Conservation (phyloP, 1,140 invertebrate species). For the Telenomus remus region DNA sequence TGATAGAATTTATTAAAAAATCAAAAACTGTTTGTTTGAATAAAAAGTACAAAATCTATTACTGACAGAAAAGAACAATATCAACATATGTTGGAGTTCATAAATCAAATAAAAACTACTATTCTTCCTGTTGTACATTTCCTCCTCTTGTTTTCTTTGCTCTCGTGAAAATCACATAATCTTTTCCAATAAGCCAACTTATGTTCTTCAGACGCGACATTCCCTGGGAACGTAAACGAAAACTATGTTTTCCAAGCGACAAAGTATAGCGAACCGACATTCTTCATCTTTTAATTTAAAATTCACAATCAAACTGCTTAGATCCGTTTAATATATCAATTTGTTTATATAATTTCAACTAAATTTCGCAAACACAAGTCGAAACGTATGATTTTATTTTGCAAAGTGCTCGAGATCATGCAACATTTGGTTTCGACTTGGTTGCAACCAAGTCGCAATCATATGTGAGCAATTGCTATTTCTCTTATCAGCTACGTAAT, state of each 20-base stretch:
- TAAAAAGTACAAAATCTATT: too few relatives aligned
- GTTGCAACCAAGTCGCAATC: slow-evolving; percentile 18
- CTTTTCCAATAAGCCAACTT: slow-evolving; percentile 35
- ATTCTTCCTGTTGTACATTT: slow-evolving; percentile 7
- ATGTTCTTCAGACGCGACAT: slow-evolving; percentile 12
- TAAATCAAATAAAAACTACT: slow-evolving; percentile 8
- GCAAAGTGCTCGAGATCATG: too few relatives aligned
- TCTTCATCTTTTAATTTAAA: too few relatives aligned
- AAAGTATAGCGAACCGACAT: too few relatives aligned
- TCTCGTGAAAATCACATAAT: slow-evolving; percentile 32
- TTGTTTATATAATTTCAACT: too few relatives aligned
- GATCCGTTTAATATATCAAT: too few relatives aligned
- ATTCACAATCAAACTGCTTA: too few relatives aligned
- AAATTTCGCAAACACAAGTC: too few relatives aligned
- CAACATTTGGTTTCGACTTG: background rate
- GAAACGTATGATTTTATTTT: too few relatives aligned
- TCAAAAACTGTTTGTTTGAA: too few relatives aligned
- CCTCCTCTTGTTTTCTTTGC: slow-evolving; percentile 10
- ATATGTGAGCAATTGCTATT: slow-evolving; percentile 16
- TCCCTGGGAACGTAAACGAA: slow-evolving; percentile 20
- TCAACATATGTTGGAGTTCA: background rate
- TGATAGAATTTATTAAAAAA: too few relatives aligned
- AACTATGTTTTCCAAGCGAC: slow-evolving; percentile 4
- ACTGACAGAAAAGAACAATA: background rate
- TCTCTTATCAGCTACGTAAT: slow-evolving; percentile 35